Evolutionary conservation across 2,113 vertebrate genomes (phyloP), one percentile per base, ranked within the genome.

Genomic region (Rissa tridactyla): DNA sequence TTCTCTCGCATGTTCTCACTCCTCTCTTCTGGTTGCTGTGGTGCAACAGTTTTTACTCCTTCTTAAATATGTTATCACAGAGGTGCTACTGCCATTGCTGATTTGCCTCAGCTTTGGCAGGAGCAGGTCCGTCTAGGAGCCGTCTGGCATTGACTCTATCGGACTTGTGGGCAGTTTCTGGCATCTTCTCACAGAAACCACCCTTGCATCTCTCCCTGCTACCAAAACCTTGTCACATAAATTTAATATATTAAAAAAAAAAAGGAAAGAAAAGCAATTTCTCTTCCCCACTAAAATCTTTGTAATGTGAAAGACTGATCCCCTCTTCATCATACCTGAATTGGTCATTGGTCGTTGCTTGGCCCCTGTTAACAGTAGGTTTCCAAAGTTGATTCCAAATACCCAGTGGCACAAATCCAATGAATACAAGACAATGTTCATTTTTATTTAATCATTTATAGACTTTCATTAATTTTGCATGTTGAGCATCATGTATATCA

Each of bases 181-280:
- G 9, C n/a, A 34, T 44, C 16, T 76, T 57, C 30, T 73, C 36
- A 70, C 21, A 61, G 11, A 81, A 75, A 6, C 17, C 23, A 27
- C 15, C 25, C 5, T 14, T 38, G 36, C 4, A 62, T 5, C 13
- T 20, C 19, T 11, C 2, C 7, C 11, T 2, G 0, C 26, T 32
- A 21, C 17, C 8, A 47, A 61, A 86, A 68, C 27, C 16, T 51
- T 65, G 44, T 3, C 23, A 54, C 1, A 2, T 32, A 60, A 72
- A 40, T 2, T 15, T 2, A 73, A 12, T 55, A 18, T 5, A 42
- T 5, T 10, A 82, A 78, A 66, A 30, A 15, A 66, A 85, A 49
- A 58, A 82, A 57, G 5, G 4, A 44, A 78, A 61, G 2, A 73
- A 47, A 5, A 88, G 0, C 4, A 69, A 52, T 70, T 94, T 64